phyloP scores from a whole-genome alignment of 2,797 vertebrate species.

The Crossoptilon crossoptilon region DNA sequence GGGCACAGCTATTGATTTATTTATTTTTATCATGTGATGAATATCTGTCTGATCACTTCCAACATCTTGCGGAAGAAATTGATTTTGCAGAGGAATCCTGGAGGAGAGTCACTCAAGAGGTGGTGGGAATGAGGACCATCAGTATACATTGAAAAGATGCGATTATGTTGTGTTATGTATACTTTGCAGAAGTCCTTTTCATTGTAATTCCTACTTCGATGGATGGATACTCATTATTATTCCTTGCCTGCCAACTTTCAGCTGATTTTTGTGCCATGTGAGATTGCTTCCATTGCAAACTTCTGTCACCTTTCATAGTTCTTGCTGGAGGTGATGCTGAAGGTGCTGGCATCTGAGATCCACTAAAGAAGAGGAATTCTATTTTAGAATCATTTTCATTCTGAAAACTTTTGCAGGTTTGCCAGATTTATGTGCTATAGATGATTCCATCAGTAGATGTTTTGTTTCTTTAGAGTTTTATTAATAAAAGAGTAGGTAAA shows the following conservation, averaged over 20 bases:
- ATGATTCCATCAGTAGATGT: background rate
- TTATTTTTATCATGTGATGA: background rate
- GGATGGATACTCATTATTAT: background rate
- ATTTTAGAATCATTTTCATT: background rate
- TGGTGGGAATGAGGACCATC: background rate
- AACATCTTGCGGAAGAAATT: background rate
- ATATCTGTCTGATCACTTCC: accelerated
- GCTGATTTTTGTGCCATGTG: background rate
- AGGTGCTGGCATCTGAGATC: background rate
- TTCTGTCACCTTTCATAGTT: background rate
- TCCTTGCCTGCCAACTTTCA: background rate
- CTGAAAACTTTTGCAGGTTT: background rate
- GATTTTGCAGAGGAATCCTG: background rate
- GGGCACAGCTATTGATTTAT: background rate
- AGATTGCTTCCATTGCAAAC: background rate
- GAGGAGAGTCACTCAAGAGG: background rate
- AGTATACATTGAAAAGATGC: too few relatives aligned
- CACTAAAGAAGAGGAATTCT: background rate
- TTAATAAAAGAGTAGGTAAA: background rate
- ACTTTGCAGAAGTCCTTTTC: background rate
- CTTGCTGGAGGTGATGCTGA: background rate
- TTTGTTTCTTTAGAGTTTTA: background rate
- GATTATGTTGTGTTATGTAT: background rate
- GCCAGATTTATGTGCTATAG: background rate
- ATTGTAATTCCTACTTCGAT: background rate